These are phyloP conservation scores for Dryobates pubescens DNA, from an alignment of 2,797 vertebrate species.

Conservation along the genomic window DNA sequence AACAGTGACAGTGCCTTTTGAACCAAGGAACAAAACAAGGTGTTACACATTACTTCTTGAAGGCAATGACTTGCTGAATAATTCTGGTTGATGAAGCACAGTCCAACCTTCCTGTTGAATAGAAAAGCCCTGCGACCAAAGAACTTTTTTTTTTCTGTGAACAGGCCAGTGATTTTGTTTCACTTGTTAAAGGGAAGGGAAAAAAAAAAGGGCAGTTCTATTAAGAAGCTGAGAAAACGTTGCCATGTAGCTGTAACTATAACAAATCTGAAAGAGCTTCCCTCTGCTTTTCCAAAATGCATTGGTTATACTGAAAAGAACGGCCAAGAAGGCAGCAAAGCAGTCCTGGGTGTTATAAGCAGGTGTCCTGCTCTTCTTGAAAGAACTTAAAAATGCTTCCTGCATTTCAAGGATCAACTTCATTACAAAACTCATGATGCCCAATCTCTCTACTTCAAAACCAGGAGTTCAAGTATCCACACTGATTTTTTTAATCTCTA, in stretches of 20 bases:
- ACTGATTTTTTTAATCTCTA: not conserved
- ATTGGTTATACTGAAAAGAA: not conserved
- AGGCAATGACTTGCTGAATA: slow-evolving; percentile 65
- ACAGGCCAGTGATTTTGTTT: slow-evolving; percentile 14
- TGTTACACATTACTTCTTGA: slow-evolving; percentile 73
- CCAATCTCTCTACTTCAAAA: not conserved
- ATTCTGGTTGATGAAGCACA: slow-evolving; percentile 45
- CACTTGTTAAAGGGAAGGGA: not conserved
- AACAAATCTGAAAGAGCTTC: slow-evolving; percentile 16
- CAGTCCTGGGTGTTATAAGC: not conserved
- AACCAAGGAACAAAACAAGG: slow-evolving; percentile 77
- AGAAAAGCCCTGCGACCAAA: slow-evolving; percentile 39
- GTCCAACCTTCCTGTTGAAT: slow-evolving; percentile 17
- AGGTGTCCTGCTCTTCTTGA: not conserved
- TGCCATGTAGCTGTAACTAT: slow-evolving; percentile 32
- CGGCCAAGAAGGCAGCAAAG: not conserved
- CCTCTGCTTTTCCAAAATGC: slow-evolving; percentile 4
- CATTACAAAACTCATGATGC: not conserved
- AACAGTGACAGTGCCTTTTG: slow-evolving; percentile 80
- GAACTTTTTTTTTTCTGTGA: not conserved
- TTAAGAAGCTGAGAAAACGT: slow-evolving; percentile 19
- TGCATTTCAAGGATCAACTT: not conserved
- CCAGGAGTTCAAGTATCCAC: not conserved
- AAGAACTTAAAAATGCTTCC: not conserved
- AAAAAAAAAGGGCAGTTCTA: not conserved